Base-by-base conservation (phyloP, 2,888 invertebrate species). In the Zootermopsis nevadensis region DNA sequence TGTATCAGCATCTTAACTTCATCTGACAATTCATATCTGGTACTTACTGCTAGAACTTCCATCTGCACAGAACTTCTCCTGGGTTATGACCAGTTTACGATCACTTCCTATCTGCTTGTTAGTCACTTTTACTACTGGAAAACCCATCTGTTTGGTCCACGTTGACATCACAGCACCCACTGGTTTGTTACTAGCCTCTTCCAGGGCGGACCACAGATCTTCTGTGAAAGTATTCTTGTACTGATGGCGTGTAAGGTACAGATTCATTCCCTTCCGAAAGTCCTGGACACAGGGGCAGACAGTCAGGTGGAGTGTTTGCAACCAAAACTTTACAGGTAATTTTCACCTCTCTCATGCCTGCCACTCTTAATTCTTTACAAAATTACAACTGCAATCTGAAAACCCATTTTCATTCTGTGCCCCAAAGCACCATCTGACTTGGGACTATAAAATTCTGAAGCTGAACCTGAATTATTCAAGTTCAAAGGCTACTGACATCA, bases 141-240 rank as follows among this genome's bases (percentile, higher is more conserved):
- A 99, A 67, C 99, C 99, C 93, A 96, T 96, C 88, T 97, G 95
- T 88, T 96, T 96, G 0, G 98, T 99, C 99, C 99, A 99, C 31
- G 97, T 96, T 12, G 96, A 95, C 99, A 99, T 99, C 15, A 99
- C 95, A 77, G 93, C 93, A 0, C 94, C 94, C 0, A 99, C 96
- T 4, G 98, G 97, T 89, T 98, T 97, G 31, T 94, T 94, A 86
- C 97, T 97, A 1, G 96, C 96, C 88, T 96, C 95, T 87, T 95
- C 96, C 85, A 99, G 91, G 0, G 97, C 95, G 0, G 93, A 92
- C 99, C 99, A 99, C 86, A 99, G 91, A 89, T 99, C 98, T 89
- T 96, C 96, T 0, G 99, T 99, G 87, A 94, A 94, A 1, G 99
- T 97, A 89, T 99, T 99, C 87, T 93, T 93, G 89, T 98, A 98